Evolutionary conservation across 1,140 invertebrate species (phyloP).

Genomic region (Bombus confusus): DNA sequence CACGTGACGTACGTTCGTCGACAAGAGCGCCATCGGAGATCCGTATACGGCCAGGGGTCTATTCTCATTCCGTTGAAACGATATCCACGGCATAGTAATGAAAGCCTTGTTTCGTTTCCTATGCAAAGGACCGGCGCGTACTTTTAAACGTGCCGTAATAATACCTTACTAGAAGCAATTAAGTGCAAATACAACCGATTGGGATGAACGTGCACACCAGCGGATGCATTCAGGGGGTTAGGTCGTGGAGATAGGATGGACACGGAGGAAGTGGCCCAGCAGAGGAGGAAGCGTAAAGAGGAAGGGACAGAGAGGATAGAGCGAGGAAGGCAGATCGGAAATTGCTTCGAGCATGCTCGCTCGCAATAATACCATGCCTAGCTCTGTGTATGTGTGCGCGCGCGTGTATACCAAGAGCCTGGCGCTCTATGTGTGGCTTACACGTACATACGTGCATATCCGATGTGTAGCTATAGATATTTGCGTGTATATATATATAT

Average conservation of each 20-base stretch:
- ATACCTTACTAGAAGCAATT: conserved; percentile 64
- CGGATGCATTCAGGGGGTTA: conserved; percentile 29
- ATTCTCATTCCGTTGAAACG: conserved; percentile 28
- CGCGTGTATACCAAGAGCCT: no score
- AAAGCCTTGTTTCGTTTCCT: conserved; percentile 13
- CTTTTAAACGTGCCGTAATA: conserved; percentile 52
- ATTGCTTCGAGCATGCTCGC: conserved; percentile 68
- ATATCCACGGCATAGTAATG: conserved; percentile 18
- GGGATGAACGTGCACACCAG: conserved; percentile 46
- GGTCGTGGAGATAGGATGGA: conserved; percentile 29
- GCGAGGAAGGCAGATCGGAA: conserved; percentile 65
- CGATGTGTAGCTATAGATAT: background rate
- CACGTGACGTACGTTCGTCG: background rate
- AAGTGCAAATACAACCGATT: conserved; percentile 64
- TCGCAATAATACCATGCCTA: conserved; percentile 52
- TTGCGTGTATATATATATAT: background rate
- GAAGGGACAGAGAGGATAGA: conserved; percentile 32
- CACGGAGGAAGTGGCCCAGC: conserved; percentile 38
- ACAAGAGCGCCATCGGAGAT: background rate
- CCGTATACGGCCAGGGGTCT: no score
- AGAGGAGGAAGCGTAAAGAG: conserved; percentile 18
- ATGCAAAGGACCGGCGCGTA: conserved; percentile 30
- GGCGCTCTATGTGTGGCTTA: background rate
- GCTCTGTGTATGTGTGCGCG: no score
- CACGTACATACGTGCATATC: background rate